Conservation (phyloP, 2,888 invertebrate genomes). For the Tetranychus piercei region DNA sequence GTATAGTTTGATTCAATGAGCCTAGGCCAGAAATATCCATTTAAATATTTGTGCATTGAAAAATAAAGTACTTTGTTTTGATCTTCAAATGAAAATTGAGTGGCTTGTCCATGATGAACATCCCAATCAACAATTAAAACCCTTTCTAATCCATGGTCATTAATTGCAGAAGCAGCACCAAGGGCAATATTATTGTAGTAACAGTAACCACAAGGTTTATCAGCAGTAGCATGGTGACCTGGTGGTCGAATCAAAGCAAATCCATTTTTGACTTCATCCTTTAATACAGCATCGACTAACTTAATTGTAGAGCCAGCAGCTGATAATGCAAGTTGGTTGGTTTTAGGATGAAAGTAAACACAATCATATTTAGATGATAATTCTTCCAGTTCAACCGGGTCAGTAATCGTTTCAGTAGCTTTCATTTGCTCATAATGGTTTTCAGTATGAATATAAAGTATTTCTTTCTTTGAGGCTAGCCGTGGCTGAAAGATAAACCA, state of each 20-base stretch:
- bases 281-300: constrained; percentile 48
- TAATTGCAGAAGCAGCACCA: constrained; percentile 56
- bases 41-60: constrained; percentile 86
- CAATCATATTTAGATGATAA: constrained; percentile 55
- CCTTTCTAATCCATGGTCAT: constrained; percentile 35
- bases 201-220: constrained; percentile 70
- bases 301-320: constrained; percentile 62
- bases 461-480: constrained; percentile 47
- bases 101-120: constrained; percentile 87
- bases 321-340: constrained; percentile 53
- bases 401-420: constrained; percentile 41
- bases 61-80: constrained; percentile 82
- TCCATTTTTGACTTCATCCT: constrained; percentile 49
- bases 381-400: constrained; percentile 46
- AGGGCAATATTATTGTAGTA: constrained; percentile 82
- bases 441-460: constrained; percentile 46
- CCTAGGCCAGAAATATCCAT: constrained; percentile 85
- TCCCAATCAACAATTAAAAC: constrained; percentile 87
- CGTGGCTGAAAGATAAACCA: constrained; percentile 28
- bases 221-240: constrained; percentile 77
- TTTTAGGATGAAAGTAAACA: constrained; percentile 61
- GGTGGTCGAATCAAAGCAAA: constrained; percentile 66
- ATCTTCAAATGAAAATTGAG: constrained; percentile 69
- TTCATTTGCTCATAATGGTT: constrained; percentile 48
- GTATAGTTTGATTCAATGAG: constrained; percentile 71